Percentiles rank a stretch among this genome's conserved stretches.
These are phyloP conservation scores for Scotopteryx bipunctaria DNA, from an alignment of 2,888 invertebrate genomes.

Conservation along the genomic window DNA sequence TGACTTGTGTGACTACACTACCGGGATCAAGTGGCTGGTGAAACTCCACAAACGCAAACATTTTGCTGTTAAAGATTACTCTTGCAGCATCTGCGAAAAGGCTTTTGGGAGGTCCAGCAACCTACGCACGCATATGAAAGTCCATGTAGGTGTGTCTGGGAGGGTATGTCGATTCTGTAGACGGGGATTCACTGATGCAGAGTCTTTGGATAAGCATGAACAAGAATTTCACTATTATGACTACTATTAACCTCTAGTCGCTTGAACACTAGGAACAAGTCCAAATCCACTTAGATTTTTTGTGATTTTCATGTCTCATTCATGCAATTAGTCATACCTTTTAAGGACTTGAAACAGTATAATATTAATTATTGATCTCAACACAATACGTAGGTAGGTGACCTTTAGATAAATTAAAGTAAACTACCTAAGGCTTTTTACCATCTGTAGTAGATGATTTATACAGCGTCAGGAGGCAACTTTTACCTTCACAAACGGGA, in stretches of 20 bases:
- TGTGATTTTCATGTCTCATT: too few relatives aligned
- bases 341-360: too few relatives aligned
- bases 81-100: constrained; percentile 81
- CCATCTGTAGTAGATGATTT: too few relatives aligned
- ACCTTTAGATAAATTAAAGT: too few relatives aligned
- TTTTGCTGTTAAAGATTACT: constrained; percentile 73
- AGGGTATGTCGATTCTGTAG: constrained; percentile 63
- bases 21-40: constrained; percentile 62
- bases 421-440: too few relatives aligned
- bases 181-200: constrained; percentile 54
- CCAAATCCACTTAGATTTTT: too few relatives aligned
- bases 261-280: not conserved
- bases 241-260: constrained; percentile 34
- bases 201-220: constrained; percentile 52
- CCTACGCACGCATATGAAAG: constrained; percentile 65
- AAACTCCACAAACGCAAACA: constrained; percentile 76
- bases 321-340: too few relatives aligned
- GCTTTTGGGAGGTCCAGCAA: constrained; percentile 81
- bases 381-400: too few relatives aligned
- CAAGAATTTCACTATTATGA: constrained; percentile 52
- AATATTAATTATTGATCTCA: too few relatives aligned
- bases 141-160: constrained; percentile 62
- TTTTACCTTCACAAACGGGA: too few relatives aligned
- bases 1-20: constrained; percentile 64
- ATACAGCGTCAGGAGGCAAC: too few relatives aligned